Conservation (phyloP, 2,888 invertebrate genomes). For the Microctonus aethiopoides region DNA sequence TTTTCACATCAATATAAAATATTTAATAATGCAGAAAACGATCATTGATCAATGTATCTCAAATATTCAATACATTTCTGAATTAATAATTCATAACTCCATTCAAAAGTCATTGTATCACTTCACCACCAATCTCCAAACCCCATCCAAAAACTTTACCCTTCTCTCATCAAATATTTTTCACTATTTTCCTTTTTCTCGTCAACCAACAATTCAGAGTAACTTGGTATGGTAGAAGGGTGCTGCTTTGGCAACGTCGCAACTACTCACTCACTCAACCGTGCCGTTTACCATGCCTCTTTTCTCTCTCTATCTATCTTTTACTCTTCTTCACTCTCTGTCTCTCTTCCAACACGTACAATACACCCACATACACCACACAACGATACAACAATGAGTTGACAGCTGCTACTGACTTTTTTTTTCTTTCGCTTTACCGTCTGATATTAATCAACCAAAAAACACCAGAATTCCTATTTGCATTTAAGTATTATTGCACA, state of each 20-base stretch:
- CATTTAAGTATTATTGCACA: no score
- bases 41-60: not conserved
- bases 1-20: not conserved
- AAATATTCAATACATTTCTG: not conserved
- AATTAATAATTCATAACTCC: no score
- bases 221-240: constrained; percentile 32
- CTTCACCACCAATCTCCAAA: not conserved
- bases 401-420: constrained; percentile 36
- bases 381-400: constrained; percentile 15
- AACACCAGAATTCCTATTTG: not conserved
- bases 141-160: not conserved
- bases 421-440: constrained; percentile 40
- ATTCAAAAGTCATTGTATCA: no score
- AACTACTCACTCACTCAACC: constrained; percentile 44
- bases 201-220: not conserved
- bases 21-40: no score
- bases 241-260: constrained; percentile 60
- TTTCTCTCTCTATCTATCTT: constrained; percentile 1
- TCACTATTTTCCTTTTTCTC: constrained; percentile 8
- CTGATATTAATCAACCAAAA: constrained; percentile 4
- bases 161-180: constrained; percentile 1
- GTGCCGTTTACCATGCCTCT: constrained; percentile 14
- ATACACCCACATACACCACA: not conserved
- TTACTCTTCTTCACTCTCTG: no score
- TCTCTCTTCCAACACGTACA: constrained; percentile 4